A percentile compares a stretch with the other conserved stretches of the same genome.
phyloP scores from a whole-genome alignment of 2,888 invertebrate genomes.

The Aphelenchoides bicaudatus region DNA sequence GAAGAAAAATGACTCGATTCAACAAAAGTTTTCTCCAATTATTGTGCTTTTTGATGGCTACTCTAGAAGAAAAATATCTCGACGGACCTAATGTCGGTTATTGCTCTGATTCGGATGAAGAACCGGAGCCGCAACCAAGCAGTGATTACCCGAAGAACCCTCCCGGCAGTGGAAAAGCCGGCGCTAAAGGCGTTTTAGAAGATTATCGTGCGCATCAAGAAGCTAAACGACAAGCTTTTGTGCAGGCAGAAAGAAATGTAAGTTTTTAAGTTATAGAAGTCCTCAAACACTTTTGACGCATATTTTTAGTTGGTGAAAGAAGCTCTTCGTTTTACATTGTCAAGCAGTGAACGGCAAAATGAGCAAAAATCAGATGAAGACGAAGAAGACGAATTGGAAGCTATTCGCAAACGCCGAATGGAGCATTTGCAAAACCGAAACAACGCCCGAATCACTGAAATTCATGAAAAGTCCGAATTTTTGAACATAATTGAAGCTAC shows the following conservation, averaged over 20 bases:
- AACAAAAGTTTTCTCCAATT: background rate
- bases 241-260: background rate
- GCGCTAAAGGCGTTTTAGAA: slow-evolving; percentile 39
- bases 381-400: slow-evolving; percentile 42
- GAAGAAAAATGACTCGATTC: background rate
- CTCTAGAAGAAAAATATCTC: slow-evolving; percentile 50
- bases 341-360: background rate
- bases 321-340: slow-evolving; percentile 30
- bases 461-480: slow-evolving; percentile 40
- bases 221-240: background rate
- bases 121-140: slow-evolving; percentile 27
- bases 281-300: background rate
- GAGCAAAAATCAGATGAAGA: slow-evolving; percentile 24
- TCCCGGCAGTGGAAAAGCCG: slow-evolving; percentile 20
- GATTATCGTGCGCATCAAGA: slow-evolving; percentile 31
- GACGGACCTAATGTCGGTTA: slow-evolving; percentile 56
- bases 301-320: slow-evolving; percentile 30
- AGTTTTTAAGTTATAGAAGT: background rate
- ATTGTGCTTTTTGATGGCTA: slow-evolving; percentile 29
- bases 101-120: slow-evolving; percentile 58
- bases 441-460: slow-evolving; percentile 43
- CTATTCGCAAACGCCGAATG: slow-evolving; percentile 40
- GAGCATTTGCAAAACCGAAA: slow-evolving; percentile 39
- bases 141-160: slow-evolving; percentile 1
- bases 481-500: slow-evolving; percentile 27